Base-by-base conservation (phyloP, 2,797 vertebrate species). In the Onychomys arenicola region DNA sequence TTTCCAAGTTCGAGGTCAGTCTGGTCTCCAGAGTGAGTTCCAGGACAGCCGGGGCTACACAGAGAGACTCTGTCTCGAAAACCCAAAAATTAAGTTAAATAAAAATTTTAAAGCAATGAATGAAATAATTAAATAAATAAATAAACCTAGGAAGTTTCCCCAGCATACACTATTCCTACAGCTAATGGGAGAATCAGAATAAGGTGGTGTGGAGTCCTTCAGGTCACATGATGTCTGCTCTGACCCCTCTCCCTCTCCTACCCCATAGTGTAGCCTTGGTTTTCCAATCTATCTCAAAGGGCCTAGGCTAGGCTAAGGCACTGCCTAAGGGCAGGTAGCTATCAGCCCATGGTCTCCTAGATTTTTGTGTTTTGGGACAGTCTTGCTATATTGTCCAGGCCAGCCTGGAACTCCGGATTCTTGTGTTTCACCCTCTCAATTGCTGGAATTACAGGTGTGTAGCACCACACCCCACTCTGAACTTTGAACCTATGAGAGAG, bases 211-310 rank as follows among this genome's bases (percentile, higher is more conserved):
- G 5, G 27, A 32, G 43, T 49, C 49, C 76, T 63, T 25, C 21
- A 29, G 73, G 55, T n/a, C 12, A 5, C 0, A 0, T 0, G 1
- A 4, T 12, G 34, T n/a, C 46, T 0, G 0, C 34, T n/a, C 37
- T 19, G 1, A 6, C 61, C 34, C 3, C 10, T 52, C 75, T 84
- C 65, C 40, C 0, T 8, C 14, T 57, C 69, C 84, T 1, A 29
- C 9, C n/a, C 87, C 17, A 19, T 27, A 16, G 43, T 23, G 34
- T 29, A 13, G 40, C 12, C 12, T 27, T 55, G 76, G 73, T 32
- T n/a, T 17, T 89, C 55, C 75, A 3, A 0, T 59, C 78, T 86
- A 0, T 55, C 78, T 86, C 73, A 23, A 9, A 9, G 73, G 80
- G 13, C 34, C 83, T n/a, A 52, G 84, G 25, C 83, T n/a, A 52